Evolutionary conservation across 1,140 invertebrate genomes (phyloP), one percentile per base, ranked within the genome.

Genomic region (Periplaneta americana): DNA sequence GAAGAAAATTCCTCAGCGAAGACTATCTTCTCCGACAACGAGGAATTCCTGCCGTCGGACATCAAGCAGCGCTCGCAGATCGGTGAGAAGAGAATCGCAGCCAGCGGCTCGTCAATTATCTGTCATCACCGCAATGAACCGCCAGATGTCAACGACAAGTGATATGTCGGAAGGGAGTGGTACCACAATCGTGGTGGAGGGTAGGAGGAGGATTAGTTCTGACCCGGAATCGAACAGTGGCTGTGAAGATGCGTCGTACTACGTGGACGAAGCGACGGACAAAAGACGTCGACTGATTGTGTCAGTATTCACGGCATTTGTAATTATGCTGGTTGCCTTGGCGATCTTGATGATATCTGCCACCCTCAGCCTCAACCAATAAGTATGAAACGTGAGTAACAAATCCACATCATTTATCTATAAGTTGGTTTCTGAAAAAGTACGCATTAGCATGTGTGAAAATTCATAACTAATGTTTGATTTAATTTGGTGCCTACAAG

Each of bases 301-400:
- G 31, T 34, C 74, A 22, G 32, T 48, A 11, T 82, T 82, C 28
- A 75, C 36, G 31, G 57, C 57, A 2, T 79, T 82, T 18, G 85
- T 84, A 0, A 82, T 87, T 11, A 80, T 86, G 15, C 83, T 87
- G 17, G 80, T 87, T 9, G 81, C 84, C 34, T 83, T 87, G 80
- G 85, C 85, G 36, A 83, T 87, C 77, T 81, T 87, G 22, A 80
- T 87, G 76, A 85, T 87, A 13, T 86, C 86, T 4, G 81, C 86
- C 17, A 87, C 86, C 15, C 83, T 87, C 18, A 84, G 84, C 33
- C 84, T 87, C 82, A 85, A 86, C 18, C 86, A 86, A 10, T 82
- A 86, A 48, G n/a, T n/a, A n/a, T n/a, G n/a, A n/a, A n/a, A n/a
- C n/a, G n/a, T n/a, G n/a, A n/a, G n/a, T n/a, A n/a, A n/a, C n/a